Conservation (phyloP, 1,140 invertebrate species). For the Carcinoscorpius rotundicauda region DNA sequence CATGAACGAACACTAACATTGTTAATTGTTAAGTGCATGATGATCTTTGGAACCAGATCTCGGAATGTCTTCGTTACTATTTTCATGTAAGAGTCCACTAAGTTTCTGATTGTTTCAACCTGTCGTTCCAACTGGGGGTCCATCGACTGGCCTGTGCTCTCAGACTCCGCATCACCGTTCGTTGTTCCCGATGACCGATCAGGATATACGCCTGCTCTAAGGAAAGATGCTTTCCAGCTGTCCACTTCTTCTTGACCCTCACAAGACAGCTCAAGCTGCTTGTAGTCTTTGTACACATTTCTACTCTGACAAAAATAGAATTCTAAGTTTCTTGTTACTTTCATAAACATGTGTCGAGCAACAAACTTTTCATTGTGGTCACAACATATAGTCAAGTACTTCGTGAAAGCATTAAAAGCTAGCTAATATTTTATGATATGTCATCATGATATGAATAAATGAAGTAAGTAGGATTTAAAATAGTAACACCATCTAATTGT, state of each 20-base stretch:
- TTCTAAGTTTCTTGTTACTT: no score
- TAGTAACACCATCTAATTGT: no score
- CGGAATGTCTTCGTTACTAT: conserved; percentile 99
- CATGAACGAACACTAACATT: conserved; percentile 39
- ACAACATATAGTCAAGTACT: no score
- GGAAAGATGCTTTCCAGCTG: conserved; percentile 98
- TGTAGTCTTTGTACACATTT: conserved; percentile 62
- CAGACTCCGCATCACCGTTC: conserved; percentile 44
- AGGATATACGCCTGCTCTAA: conserved; percentile 96
- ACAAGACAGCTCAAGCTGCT: conserved; percentile 92
- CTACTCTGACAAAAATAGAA: conserved; percentile 19
- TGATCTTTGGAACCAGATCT: conserved; percentile 95
- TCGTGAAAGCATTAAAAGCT: no score
- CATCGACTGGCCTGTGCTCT: conserved; percentile 54
- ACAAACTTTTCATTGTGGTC: no score
- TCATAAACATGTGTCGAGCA: no score
- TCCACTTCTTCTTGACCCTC: conserved; percentile 98
- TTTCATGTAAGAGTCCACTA: conserved; percentile 99
- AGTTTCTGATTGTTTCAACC: conserved; percentile 96
- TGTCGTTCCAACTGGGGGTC: conserved; percentile 96
- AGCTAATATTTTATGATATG: no score
- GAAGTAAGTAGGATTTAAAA: no score
- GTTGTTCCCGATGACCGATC: conserved; percentile 73
- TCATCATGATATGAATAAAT: no score
- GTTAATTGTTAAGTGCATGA: conserved; percentile 98